Percentiles rank a stretch among this genome's conserved stretches.
These are phyloP conservation scores for Phytoseiulus persimilis DNA, from an alignment of 2,888 invertebrate genomes.

Conservation along the genomic window DNA sequence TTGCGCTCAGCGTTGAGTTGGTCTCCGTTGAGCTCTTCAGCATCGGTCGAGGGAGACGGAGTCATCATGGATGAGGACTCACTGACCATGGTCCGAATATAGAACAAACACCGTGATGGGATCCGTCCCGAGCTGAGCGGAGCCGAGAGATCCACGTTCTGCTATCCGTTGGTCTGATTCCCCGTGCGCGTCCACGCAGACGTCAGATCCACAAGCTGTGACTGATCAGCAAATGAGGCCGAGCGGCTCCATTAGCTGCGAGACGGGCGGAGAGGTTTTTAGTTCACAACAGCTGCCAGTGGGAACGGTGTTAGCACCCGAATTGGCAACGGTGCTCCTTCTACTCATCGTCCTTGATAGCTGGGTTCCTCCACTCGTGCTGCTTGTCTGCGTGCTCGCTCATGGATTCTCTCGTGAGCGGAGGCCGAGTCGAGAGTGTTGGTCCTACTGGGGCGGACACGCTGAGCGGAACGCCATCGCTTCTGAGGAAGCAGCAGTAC, in stretches of 20 bases:
- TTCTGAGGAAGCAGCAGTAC: neutral
- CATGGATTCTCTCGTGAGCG: neutral
- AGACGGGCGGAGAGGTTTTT: neutral
- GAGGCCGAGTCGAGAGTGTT: neutral
- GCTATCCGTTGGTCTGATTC: neutral
- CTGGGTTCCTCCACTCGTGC: neutral
- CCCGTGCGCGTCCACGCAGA: neutral
- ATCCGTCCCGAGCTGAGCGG: neutral
- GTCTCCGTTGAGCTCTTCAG: no score
- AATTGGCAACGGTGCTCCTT: neutral
- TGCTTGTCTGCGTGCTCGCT: neutral
- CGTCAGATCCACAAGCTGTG: constrained; percentile 5
- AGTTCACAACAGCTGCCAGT: neutral
- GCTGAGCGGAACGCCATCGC: neutral
- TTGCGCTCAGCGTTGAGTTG: no score
- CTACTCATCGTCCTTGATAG: neutral
- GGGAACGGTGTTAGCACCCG: neutral
- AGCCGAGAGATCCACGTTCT: neutral
- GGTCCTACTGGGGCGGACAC: neutral
- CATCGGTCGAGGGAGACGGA: no score
- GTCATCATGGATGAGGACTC: no score
- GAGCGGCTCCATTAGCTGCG: neutral
- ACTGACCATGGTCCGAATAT: no score
- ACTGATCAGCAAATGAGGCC: neutral
- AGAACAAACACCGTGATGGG: no score